Base-by-base conservation (phyloP, 2,113 vertebrate genomes). In the Cacatua alba region DNA sequence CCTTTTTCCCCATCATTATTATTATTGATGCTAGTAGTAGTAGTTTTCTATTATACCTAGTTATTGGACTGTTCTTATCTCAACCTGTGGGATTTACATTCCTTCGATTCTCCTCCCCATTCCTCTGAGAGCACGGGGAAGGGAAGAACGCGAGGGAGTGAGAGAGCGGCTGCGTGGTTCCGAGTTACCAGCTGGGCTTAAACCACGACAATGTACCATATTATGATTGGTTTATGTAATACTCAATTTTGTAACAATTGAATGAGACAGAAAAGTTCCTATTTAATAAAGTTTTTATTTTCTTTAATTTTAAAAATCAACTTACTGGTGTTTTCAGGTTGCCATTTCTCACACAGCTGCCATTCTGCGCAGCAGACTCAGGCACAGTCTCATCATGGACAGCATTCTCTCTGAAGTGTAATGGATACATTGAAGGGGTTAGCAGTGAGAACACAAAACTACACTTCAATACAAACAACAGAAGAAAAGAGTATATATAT, bases 261-360 rank as follows among this genome's bases (percentile, higher is more conserved):
- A 43, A 80, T 21, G 46, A 88, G 41, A 83, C 9, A 59, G 10
- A 80, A 93, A 77, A 87, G 77, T 31, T 64, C 16, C 15, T 19
- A 51, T 5, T 51, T 14, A 51, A 63, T 16, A 29, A 62, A 49
- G 10, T 33, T 69, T 20, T 28, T 8, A 63, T 96, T 52, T 44
- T 44, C 13, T 18, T 88, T 14, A 10, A 28, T 48, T 28, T 25
- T 24, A 31, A 51, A 71, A 83, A 75, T 39, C 24, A 33, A 97
- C 98, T 80, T 95, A 99, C 99, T 95, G 95, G 93, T 90, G 90
- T 97, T 95, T 97, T 98, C 71, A 96, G 92, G 79, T 98, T 99
- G 95, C 98, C 98, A 91, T 98, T 98, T 83, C 98, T 98, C 35
- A 98, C 97, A 83, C 97, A 98, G 23, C 78, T 97, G 75, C 97